Evolutionary conservation across 2,888 invertebrate genomes (phyloP).

Genomic region (Arge pagana): DNA sequence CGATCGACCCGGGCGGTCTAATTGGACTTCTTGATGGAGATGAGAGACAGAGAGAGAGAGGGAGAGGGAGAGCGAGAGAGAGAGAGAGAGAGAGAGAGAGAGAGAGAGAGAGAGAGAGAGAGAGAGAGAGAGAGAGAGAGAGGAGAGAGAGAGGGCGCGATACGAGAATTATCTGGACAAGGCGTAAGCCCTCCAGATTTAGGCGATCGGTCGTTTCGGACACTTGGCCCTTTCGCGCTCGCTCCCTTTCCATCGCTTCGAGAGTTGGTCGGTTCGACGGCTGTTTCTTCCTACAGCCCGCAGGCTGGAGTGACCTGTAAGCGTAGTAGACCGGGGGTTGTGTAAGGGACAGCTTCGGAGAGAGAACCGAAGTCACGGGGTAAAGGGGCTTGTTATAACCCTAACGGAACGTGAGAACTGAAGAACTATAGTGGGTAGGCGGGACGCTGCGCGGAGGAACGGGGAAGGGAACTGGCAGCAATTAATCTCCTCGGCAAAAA

Average conservation of each 20-base stretch:
- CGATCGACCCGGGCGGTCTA: constrained; percentile 10
- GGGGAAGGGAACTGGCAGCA: constrained; percentile 16
- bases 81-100: background rate
- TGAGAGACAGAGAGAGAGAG: background rate
- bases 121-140: background rate
- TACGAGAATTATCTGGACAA: constrained; percentile 12
- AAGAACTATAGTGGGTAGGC: no score
- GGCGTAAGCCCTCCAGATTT: constrained; percentile 16
- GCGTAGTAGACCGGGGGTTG: no score
- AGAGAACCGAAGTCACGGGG: no score
- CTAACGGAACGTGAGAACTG: no score
- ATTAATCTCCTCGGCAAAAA: constrained; percentile 25
- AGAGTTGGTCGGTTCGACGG: constrained; percentile 4
- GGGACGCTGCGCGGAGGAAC: background rate
- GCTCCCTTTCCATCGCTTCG: background rate
- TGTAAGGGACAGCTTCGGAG: no score
- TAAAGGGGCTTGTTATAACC: no score
- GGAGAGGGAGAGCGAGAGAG: background rate
- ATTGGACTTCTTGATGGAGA: constrained; percentile 11
- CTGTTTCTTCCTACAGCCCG: no score
- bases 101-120: background rate
- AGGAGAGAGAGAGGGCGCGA: background rate
- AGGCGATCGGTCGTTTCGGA: constrained; percentile 19
- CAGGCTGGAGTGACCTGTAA: no score
- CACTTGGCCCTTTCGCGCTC: no score